phyloP scores from a whole-genome alignment of 2,113 vertebrate species.

The Triplophysa rosa region DNA sequence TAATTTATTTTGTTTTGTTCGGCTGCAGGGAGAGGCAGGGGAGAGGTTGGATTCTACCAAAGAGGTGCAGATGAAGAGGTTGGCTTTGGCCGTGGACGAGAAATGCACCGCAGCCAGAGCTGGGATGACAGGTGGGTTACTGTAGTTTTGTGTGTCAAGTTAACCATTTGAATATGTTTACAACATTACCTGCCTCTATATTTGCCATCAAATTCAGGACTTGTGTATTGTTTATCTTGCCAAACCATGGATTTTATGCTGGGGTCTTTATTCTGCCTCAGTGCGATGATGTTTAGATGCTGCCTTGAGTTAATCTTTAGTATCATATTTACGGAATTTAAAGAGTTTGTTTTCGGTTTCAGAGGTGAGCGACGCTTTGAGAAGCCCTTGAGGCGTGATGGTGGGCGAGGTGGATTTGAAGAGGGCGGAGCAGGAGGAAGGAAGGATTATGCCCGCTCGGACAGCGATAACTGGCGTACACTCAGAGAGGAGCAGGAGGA shows the following conservation, averaged over 20 bases:
- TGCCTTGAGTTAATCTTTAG: neutral
- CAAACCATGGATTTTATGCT: neutral
- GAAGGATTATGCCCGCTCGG: constrained; percentile 77
- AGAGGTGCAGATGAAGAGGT: constrained; percentile 79
- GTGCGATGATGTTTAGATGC: neutral
- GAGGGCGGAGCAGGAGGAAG: constrained; percentile 63
- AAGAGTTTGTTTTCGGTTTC: neutral
- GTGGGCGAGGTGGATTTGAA: constrained; percentile 75
- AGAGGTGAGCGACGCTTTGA: constrained; percentile 79
- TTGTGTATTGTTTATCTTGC: neutral
- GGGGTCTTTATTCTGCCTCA: neutral
- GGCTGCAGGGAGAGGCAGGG: constrained; percentile 74
- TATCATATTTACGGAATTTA: neutral
- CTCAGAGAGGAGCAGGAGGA: constrained; percentile 77
- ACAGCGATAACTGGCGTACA: constrained; percentile 81
- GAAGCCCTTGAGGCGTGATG: constrained; percentile 74
- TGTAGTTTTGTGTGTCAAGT: too few species aligned
- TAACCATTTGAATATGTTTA: too few species aligned
- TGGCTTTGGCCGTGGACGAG: constrained; percentile 74
- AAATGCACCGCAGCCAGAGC: constrained; percentile 80
- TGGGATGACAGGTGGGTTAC: constrained; percentile 79
- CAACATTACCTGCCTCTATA: too few species aligned
- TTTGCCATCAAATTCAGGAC: too few species aligned
- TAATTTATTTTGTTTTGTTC: neutral
- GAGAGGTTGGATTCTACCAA: constrained; percentile 79